Evolutionary conservation across 1,140 invertebrate genomes (phyloP).

Genomic region (Caenorhabditis inopinata): DNA sequence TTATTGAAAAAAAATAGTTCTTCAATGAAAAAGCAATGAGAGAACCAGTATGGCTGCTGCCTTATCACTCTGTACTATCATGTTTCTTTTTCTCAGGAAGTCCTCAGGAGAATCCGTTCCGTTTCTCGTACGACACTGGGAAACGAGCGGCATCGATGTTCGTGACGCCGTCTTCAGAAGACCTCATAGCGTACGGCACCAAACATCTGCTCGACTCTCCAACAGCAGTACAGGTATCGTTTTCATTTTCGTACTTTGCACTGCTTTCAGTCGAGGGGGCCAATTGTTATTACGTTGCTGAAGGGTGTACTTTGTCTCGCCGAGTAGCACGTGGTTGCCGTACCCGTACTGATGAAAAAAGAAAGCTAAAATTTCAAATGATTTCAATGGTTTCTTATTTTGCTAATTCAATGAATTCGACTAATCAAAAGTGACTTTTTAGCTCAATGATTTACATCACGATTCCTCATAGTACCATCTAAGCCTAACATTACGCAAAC

Average conservation of each 20-base stretch:
- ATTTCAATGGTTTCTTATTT: no score
- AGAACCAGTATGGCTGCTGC: background rate
- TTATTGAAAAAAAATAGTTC: conserved; percentile 2
- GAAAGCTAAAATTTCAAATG: conserved; percentile 16
- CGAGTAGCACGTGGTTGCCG: conserved; percentile 34
- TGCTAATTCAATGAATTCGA: no score
- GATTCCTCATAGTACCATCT: no score
- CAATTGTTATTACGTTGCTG: conserved; percentile 29
- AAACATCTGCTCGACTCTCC: conserved; percentile 28
- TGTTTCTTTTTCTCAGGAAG: background rate
- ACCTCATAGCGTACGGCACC: conserved; percentile 19
- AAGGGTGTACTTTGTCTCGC: conserved; percentile 10
- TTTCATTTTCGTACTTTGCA: conserved; percentile 21
- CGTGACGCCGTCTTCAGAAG: conserved; percentile 25
- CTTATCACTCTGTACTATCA: background rate
- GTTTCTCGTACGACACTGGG: conserved; percentile 29
- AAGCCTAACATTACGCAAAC: no score
- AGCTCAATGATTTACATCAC: no score
- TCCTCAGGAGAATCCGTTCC: conserved; percentile 33
- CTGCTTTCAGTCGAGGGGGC: conserved; percentile 14
- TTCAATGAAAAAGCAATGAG: background rate
- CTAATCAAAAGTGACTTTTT: background rate
- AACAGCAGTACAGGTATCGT: conserved; percentile 20
- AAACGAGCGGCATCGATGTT: conserved; percentile 30
- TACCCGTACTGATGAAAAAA: background rate